These are phyloP conservation scores for Tetranychus cinnabarinus DNA, from an alignment of 1,140 invertebrate genomes.

Conservation along the genomic window DNA sequence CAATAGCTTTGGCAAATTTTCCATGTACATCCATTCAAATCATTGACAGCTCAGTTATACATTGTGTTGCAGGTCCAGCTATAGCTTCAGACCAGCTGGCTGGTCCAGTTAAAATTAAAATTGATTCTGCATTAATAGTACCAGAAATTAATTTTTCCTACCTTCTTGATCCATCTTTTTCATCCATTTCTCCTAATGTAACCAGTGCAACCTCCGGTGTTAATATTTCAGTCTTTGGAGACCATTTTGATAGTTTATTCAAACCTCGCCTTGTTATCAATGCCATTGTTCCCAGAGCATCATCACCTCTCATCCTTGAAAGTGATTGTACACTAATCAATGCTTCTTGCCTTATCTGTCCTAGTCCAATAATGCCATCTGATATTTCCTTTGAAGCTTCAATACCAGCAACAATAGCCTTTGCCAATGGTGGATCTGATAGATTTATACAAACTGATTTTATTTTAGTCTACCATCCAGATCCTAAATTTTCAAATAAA, in stretches of 20 bases:
- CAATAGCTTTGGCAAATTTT: constrained; percentile 6
- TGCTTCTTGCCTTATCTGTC: neutral
- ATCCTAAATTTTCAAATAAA: neutral
- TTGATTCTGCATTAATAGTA: constrained; percentile 8
- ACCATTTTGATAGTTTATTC: neutral
- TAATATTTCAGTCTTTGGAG: neutral
- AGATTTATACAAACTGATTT: neutral
- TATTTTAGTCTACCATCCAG: neutral
- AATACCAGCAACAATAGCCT: no score
- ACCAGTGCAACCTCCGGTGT: neutral
- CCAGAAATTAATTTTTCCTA: constrained; percentile 6
- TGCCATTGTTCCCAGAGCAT: neutral
- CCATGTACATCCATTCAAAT: neutral
- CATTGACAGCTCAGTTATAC: neutral
- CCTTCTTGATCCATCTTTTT: constrained; percentile 8
- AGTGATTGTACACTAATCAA: neutral
- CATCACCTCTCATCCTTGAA: neutral
- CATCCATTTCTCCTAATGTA: neutral
- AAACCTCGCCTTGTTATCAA: neutral
- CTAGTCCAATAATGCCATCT: neutral
- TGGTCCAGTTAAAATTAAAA: neutral
- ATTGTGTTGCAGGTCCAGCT: neutral
- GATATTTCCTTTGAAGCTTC: neutral
- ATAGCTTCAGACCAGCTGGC: neutral
- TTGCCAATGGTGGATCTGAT: neutral